Percentiles rank a stretch among this genome's conserved stretches.
phyloP scores from a whole-genome alignment of 2,797 vertebrate genomes.

The Melopsittacus undulatus region DNA sequence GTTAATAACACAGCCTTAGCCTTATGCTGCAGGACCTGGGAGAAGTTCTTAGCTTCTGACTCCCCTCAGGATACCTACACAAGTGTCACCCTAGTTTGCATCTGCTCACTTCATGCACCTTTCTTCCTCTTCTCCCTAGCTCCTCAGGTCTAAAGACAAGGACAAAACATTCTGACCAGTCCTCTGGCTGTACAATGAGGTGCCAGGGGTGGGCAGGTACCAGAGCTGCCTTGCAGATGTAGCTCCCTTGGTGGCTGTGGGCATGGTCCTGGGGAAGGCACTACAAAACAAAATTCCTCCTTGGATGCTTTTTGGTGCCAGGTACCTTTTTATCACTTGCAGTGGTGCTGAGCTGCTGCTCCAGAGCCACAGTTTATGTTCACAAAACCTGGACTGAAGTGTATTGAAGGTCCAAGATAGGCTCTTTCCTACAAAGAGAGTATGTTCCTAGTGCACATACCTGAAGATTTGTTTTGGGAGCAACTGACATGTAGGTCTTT shows the following conservation, averaged over 20 bases:
- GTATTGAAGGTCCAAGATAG: not conserved
- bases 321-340: not conserved
- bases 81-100: rapidly evolving
- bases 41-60: not conserved
- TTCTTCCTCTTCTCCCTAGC: not conserved
- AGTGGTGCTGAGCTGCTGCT: not conserved
- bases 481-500: not conserved
- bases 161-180: not conserved
- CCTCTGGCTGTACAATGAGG: not conserved
- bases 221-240: not conserved
- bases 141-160: not conserved
- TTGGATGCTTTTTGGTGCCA: not conserved
- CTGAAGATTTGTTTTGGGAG: not conserved
- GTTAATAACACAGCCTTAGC: not conserved
- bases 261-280: not conserved
- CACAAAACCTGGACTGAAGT: not conserved
- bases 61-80: not conserved
- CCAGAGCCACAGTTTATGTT: not conserved
- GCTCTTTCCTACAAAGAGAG: not conserved
- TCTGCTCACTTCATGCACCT: not conserved
- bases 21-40: rapidly evolving
- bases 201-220: not conserved
- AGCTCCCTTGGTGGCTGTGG: too few relatives aligned
- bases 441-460: not conserved
- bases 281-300: not conserved